Conservation (phyloP, 1,140 invertebrate species). For the Apis laboriosa region DNA sequence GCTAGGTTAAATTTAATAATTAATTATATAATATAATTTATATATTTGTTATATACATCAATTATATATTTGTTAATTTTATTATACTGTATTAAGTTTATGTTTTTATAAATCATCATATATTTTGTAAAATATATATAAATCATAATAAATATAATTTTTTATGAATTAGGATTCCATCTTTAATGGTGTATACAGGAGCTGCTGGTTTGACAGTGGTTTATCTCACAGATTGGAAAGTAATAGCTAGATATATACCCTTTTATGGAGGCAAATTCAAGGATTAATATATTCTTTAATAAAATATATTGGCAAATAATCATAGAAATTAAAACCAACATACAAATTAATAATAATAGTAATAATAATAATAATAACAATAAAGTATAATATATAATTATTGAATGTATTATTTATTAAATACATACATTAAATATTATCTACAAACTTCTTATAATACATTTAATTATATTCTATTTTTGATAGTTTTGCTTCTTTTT, state of each 20-base stretch:
- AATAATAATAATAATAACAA: too few species aligned
- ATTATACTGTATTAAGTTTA: neutral
- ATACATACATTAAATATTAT: neutral
- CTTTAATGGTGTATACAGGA: constrained; percentile 83
- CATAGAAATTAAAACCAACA: too few species aligned
- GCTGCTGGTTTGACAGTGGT: constrained; percentile 81
- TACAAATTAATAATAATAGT: too few species aligned
- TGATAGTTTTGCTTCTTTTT: neutral
- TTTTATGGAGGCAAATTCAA: constrained; percentile 88
- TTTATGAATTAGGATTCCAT: constrained; percentile 81
- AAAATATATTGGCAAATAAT: constrained; percentile 15
- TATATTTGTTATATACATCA: neutral
- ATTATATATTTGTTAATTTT: neutral
- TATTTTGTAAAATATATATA: too few species aligned
- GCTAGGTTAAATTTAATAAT: neutral
- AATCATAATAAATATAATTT: neutral
- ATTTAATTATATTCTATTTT: neutral
- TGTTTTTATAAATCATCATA: neutral
- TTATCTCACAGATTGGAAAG: constrained; percentile 90
- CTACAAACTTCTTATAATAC: neutral
- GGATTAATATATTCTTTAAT: constrained; percentile 66
- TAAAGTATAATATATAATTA: constrained; percentile 9
- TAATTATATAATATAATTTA: neutral
- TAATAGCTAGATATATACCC: constrained; percentile 86
- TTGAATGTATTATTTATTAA: constrained; percentile 18